Evolutionary conservation across 2,888 invertebrate genomes (phyloP).

Genomic region (Drosophila setosimentum): DNA sequence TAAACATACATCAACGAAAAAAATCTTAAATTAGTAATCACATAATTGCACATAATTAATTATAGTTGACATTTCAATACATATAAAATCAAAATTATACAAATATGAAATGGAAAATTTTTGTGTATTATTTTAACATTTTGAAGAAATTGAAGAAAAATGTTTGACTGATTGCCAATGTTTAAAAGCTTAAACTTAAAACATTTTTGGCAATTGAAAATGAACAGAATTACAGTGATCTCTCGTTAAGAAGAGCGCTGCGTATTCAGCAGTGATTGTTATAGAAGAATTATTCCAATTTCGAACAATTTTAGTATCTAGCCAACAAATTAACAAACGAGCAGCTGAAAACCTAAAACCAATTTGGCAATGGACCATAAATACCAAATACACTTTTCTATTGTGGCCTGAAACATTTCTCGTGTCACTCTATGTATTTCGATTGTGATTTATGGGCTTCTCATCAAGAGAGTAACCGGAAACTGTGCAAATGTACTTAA

Average conservation of each 20-base stretch:
- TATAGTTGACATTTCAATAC: not conserved
- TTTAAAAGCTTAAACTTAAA: constrained; percentile 43
- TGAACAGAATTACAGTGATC: not conserved
- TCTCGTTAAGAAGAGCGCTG: not conserved
- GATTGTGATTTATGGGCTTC: constrained; percentile 20
- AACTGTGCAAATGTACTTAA: constrained; percentile 18
- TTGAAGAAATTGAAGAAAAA: not conserved
- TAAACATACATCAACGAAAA: constrained; percentile 69
- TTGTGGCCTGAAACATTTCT: constrained; percentile 6
- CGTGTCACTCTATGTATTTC: constrained; percentile 1
- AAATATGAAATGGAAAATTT: not conserved
- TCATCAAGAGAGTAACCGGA: not conserved
- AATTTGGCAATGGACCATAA: constrained; percentile 49
- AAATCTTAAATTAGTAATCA: not conserved
- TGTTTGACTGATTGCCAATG: constrained; percentile 26
- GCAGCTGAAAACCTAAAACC: constrained; percentile 42
- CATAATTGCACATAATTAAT: not conserved
- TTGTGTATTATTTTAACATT: not conserved
- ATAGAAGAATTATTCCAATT: not conserved
- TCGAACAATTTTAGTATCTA: not conserved
- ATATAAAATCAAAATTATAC: not conserved
- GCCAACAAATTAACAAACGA: not conserved
- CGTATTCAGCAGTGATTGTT: not conserved
- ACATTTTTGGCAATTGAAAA: constrained; percentile 49
- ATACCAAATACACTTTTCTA: constrained; percentile 17